Evolutionary conservation across 2,888 invertebrate genomes (phyloP).

Genomic region (Aplocera efformata): DNA sequence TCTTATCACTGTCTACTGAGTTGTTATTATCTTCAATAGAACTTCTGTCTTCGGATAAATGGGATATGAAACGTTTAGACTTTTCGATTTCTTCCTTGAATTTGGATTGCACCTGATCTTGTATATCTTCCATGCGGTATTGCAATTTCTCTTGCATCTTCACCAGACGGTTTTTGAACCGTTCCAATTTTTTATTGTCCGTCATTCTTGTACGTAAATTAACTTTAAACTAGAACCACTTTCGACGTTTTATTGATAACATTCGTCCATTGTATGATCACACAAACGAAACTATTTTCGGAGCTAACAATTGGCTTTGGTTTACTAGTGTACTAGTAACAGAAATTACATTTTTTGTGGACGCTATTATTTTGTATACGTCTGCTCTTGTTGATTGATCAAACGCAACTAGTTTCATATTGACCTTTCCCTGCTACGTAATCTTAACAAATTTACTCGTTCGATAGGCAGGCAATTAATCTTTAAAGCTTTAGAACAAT

Average conservation of each 20-base stretch:
- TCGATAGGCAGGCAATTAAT: too few species aligned
- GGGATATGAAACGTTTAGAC: conserved; percentile 55
- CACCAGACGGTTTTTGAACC: conserved; percentile 53
- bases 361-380: too few species aligned
- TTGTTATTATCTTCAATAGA: conserved; percentile 46
- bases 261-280: too few species aligned
- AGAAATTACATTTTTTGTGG: too few species aligned
- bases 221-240: not conserved
- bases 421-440: not conserved
- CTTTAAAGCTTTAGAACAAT: conserved; percentile 2
- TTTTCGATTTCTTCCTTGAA: conserved; percentile 41
- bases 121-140: conserved; percentile 64
- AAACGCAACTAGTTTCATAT: too few species aligned
- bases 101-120: conserved; percentile 65
- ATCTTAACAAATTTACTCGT: conserved; percentile 1
- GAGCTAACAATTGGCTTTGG: too few species aligned
- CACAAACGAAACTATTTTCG: too few species aligned
- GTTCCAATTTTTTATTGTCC: conserved; percentile 60
- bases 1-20: conserved; percentile 24
- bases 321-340: too few species aligned
- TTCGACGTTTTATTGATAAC: too few species aligned
- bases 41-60: conserved; percentile 59
- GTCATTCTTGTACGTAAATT: conserved; percentile 37
- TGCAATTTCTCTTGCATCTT: conserved; percentile 68
- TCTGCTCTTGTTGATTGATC: too few species aligned